Conservation (phyloP, 1,140 invertebrate genomes). For the Drosophila eugracilis region DNA sequence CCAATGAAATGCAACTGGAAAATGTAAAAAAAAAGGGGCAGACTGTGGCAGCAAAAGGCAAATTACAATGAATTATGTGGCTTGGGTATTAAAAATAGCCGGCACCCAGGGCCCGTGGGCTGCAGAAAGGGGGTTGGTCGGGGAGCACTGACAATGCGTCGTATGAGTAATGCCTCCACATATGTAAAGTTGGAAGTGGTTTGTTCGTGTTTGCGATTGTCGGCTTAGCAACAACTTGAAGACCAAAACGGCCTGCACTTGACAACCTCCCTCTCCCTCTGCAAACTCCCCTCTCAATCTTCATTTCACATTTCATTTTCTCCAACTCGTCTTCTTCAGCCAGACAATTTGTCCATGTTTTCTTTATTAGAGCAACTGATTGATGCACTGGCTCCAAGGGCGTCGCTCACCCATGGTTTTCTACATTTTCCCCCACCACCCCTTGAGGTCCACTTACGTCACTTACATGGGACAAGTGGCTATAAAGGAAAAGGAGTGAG, state of each 20-base stretch:
- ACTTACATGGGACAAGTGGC: constrained; percentile 38
- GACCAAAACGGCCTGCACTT: constrained; percentile 48
- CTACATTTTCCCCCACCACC: constrained; percentile 3
- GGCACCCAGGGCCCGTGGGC: neutral
- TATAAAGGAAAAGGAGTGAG: constrained; percentile 3
- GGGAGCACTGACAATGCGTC: constrained; percentile 42
- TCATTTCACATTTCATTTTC: constrained; percentile 49
- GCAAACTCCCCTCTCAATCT: constrained; percentile 8
- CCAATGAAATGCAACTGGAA: constrained; percentile 66
- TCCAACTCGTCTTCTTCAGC: constrained; percentile 9
- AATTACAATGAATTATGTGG: constrained; percentile 81
- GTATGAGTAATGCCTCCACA: constrained; percentile 66
- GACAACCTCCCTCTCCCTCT: constrained; percentile 41
- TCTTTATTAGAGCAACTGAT: constrained; percentile 37
- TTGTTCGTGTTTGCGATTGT: constrained; percentile 30
- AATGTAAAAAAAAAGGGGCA: constrained; percentile 53
- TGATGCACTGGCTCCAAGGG: constrained; percentile 68
- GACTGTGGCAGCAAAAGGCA: constrained; percentile 55
- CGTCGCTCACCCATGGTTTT: constrained; percentile 15
- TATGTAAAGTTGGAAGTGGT: constrained; percentile 18
- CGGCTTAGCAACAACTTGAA: constrained; percentile 48
- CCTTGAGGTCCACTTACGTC: constrained; percentile 52
- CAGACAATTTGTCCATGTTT: constrained; percentile 48
- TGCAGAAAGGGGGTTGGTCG: neutral
- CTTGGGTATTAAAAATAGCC: constrained; percentile 78